Conservation (phyloP, 2,888 invertebrate species). For the Zonitis immaculata region DNA sequence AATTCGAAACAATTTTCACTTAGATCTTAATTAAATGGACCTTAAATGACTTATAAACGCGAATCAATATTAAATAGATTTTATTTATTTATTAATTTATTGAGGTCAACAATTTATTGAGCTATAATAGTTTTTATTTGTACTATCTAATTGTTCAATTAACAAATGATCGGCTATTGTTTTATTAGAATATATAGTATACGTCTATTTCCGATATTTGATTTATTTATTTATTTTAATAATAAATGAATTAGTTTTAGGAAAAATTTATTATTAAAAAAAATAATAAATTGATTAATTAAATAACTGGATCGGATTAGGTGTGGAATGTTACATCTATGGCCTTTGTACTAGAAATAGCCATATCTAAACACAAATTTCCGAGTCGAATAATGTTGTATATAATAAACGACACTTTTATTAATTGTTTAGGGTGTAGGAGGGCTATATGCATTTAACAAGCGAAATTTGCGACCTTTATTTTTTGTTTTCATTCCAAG, state of each 20-base stretch:
- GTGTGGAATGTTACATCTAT: background rate
- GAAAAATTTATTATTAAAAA: too few relatives aligned
- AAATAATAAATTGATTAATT: too few relatives aligned
- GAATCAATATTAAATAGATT: too few relatives aligned
- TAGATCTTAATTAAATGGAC: background rate
- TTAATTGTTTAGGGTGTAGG: constrained; percentile 30
- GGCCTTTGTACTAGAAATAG: constrained; percentile 18
- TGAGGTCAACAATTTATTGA: too few relatives aligned
- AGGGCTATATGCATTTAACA: constrained; percentile 9
- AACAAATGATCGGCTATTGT: background rate
- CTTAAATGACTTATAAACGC: background rate
- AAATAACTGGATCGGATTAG: too few relatives aligned
- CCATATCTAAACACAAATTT: constrained; percentile 32
- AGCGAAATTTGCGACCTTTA: constrained; percentile 4
- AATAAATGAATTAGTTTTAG: too few relatives aligned
- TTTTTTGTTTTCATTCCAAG: background rate
- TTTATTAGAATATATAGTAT: background rate
- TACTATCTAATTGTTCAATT: background rate
- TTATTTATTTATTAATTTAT: too few relatives aligned
- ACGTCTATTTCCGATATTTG: too few relatives aligned
- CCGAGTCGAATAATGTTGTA: constrained; percentile 33
- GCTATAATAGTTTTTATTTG: too few relatives aligned
- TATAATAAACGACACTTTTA: constrained; percentile 36
- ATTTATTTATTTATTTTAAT: too few relatives aligned
- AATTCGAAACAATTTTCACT: background rate